Evolutionary conservation across 2,888 invertebrate species (phyloP), one percentile per base, ranked within the genome.

Genomic region (Apotomis betuletana): DNA sequence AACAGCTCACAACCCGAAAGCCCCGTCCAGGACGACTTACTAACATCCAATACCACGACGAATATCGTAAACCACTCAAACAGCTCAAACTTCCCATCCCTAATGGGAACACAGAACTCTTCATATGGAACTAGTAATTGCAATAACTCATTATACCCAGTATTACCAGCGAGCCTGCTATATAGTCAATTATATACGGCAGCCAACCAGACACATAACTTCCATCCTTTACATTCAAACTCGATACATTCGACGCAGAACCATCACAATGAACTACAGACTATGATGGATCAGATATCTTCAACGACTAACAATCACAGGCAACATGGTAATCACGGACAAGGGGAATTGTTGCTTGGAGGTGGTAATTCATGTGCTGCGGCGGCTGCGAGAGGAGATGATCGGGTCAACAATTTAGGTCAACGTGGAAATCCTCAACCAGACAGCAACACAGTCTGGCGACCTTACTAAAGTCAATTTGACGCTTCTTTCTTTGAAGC

Each of bases 131-230:
- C 92, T 77, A 91, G 94, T 77, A 96, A 95, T 79, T 96, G 96
- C 82, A 96, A 96, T 86, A 96, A 96, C 77, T 96, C 96, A 0
- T 85, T 96, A 0, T 96, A 96, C 81, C 96, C 96, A 0, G 97
- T 97, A 4, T 89, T 97, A 51, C 97, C 97, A 2, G 96, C 96
- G 1, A 97, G 97, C 80, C 90, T 97, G 75, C 91, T 97, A 3
- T 97, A 97, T 88, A 97, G 97, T 6, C 97, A 97, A 83, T 88
- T 97, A 27, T 97, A 97, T 80, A 96, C 97, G 4, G 96, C 96
- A 0, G 96, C 96, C 57, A 96, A 96, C 82, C 96, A 96, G 83
- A 94, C 95, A 27, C 96, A 96, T 79, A 95, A 96, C 80, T 96
- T 96, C 82, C 96, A 96, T 82, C 94, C 95, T 3, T 90, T 96